Evolutionary conservation across 2,888 invertebrate genomes (phyloP).

Genomic region (Pharmacophagus antenor): DNA sequence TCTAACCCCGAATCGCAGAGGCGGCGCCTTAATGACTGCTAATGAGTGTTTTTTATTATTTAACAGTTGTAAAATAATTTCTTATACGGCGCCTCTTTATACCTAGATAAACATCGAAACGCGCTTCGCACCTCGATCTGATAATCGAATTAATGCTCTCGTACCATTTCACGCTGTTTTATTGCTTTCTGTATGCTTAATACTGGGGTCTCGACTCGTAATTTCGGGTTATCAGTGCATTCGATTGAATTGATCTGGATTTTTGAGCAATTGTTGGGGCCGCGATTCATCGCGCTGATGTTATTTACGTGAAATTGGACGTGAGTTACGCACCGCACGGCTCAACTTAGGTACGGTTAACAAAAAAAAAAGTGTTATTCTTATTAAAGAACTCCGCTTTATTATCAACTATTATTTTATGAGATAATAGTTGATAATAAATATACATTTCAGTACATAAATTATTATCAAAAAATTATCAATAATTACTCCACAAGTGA

Average conservation of each 20-base stretch:
- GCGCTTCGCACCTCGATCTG: slow-evolving; percentile 80
- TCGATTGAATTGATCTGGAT: slow-evolving; percentile 73
- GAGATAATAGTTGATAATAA: not conserved
- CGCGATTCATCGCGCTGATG: slow-evolving; percentile 40
- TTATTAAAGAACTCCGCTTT: not conserved
- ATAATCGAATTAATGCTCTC: slow-evolving; percentile 80
- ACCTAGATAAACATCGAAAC: slow-evolving; percentile 80
- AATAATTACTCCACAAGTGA: too few relatives aligned
- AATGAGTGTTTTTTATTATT: slow-evolving; percentile 80
- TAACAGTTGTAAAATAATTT: slow-evolving; percentile 79
- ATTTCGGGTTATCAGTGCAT: slow-evolving; percentile 73
- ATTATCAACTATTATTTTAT: not conserved
- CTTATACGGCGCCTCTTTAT: slow-evolving; percentile 77
- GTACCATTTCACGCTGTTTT: slow-evolving; percentile 78
- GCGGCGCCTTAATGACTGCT: slow-evolving; percentile 76
- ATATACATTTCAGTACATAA: too few relatives aligned
- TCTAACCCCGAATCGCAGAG: slow-evolving; percentile 72
- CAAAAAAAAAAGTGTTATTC: slow-evolving; percentile 14
- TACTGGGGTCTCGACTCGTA: slow-evolving; percentile 66
- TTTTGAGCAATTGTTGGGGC: slow-evolving; percentile 47
- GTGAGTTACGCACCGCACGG: slow-evolving; percentile 30
- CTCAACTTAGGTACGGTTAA: slow-evolving; percentile 9
- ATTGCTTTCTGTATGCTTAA: slow-evolving; percentile 75
- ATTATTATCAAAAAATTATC: too few relatives aligned
- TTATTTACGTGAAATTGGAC: slow-evolving; percentile 42